phyloP scores from a whole-genome alignment of 2,113 vertebrate species.

The Opisthocomus hoazin region DNA sequence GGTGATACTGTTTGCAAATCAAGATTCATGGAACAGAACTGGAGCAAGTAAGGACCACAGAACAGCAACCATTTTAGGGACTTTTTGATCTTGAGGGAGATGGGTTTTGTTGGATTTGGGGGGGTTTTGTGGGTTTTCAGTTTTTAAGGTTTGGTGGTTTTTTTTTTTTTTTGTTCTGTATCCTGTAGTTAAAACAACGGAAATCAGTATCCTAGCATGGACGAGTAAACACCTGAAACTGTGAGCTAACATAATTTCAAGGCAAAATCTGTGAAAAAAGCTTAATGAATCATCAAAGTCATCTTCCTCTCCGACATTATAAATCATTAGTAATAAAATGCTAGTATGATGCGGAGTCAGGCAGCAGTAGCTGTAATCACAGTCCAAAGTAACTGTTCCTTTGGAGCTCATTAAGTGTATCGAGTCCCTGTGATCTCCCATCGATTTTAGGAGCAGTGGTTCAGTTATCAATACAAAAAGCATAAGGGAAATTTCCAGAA shows the following conservation, averaged over 20 bases:
- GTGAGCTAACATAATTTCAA: not conserved
- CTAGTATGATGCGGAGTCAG: not conserved
- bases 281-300: not conserved
- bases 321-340: not conserved
- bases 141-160: not conserved
- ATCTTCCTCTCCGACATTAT: not conserved
- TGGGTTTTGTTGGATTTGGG: not conserved
- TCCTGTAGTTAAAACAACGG: not conserved
- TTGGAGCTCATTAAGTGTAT: constrained; percentile 3
- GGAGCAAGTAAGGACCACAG: not conserved
- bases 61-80: not conserved
- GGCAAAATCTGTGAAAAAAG: not conserved
- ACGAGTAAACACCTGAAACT: not conserved
- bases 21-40: not conserved
- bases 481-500: not conserved
- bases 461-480: not conserved
- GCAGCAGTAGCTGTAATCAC: not conserved
- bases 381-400: not conserved
- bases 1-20: not conserved
- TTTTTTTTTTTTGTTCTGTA: not conserved
- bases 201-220: not conserved
- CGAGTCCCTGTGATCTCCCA: not conserved
- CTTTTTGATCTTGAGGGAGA: not conserved
- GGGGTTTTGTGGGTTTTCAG: not conserved
- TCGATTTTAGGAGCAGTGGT: not conserved